These are phyloP conservation scores for Triplophysa tibetana DNA, from an alignment of 2,113 vertebrate genomes.

Conservation along the genomic window DNA sequence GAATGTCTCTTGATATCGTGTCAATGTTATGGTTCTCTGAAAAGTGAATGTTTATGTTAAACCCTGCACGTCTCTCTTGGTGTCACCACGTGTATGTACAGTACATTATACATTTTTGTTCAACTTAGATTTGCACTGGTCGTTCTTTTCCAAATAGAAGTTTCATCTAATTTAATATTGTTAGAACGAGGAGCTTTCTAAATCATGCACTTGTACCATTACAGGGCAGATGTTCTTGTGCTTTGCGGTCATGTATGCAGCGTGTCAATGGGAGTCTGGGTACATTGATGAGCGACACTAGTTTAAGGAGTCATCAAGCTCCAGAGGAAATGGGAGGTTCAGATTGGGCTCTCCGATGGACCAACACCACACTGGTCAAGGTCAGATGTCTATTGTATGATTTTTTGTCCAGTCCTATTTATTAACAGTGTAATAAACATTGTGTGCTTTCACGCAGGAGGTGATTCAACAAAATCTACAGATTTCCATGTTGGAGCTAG, in stretches of 20 bases:
- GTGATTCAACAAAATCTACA: slow-evolving; percentile 65
- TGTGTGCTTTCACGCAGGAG: slow-evolving; percentile 52
- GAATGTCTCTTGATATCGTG: no score
- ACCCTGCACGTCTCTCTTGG: no score
- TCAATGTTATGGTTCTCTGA: no score
- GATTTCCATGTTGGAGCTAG: slow-evolving; percentile 68
- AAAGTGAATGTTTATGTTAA: no score
- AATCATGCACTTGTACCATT: not conserved
- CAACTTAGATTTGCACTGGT: no score
- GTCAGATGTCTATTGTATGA: slow-evolving; percentile 44
- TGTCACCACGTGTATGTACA: no score
- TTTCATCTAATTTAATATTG: no score
- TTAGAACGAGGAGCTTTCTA: no score
- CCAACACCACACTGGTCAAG: slow-evolving; percentile 67
- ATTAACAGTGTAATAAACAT: no score
- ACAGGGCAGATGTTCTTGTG: slow-evolving; percentile 57
- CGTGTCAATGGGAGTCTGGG: slow-evolving; percentile 70
- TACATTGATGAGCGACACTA: slow-evolving; percentile 67
- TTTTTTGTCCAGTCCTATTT: not conserved
- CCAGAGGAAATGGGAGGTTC: slow-evolving; percentile 44
- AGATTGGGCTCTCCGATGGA: slow-evolving; percentile 71
- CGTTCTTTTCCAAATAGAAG: no score
- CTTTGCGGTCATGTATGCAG: slow-evolving; percentile 68
- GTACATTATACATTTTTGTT: no score
- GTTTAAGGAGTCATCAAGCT: slow-evolving; percentile 50